Conservation (phyloP, 1,140 invertebrate genomes). For the Oncopodura yosiiana region DNA sequence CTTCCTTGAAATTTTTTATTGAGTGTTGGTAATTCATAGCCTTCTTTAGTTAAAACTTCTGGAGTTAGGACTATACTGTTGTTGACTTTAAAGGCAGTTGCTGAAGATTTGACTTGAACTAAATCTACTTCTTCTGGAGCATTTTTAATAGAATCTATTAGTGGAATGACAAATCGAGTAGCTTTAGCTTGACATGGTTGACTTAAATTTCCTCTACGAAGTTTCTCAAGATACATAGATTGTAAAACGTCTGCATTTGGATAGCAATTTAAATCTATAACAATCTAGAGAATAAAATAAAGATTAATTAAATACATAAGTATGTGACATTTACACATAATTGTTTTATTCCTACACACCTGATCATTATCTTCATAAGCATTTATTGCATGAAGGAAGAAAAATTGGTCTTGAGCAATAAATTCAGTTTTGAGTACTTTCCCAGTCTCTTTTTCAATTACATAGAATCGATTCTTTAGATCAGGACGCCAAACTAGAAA, state of each 20-base stretch:
- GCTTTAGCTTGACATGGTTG: constrained; percentile 30
- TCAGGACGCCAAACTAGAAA: constrained; percentile 44
- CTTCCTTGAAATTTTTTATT: constrained; percentile 37
- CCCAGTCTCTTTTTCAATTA: constrained; percentile 44
- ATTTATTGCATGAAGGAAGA: constrained; percentile 48
- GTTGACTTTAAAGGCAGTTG: constrained; percentile 26
- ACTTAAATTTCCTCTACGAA: constrained; percentile 35
- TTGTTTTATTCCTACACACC: too few relatives aligned
- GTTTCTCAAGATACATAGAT: constrained; percentile 38
- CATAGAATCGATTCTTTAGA: constrained; percentile 40
- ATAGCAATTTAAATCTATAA: constrained; percentile 14
- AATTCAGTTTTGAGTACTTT: constrained; percentile 39
- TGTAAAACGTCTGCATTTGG: constrained; percentile 34
- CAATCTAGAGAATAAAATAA: constrained; percentile 5
- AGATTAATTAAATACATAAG: neutral
- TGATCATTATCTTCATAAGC: constrained; percentile 47
- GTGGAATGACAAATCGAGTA: constrained; percentile 37
- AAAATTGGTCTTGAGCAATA: constrained; percentile 42
- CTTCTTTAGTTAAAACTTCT: constrained; percentile 17
- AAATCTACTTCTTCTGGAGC: constrained; percentile 15
- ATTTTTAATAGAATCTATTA: constrained; percentile 29
- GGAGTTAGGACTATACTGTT: constrained; percentile 26
- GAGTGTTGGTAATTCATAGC: constrained; percentile 38
- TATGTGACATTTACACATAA: too few relatives aligned
- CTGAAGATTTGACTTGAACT: constrained; percentile 19